These are phyloP conservation scores for Palythoa grandis DNA, from an alignment of 92 coral and sea anemone species.

Conservation along the genomic window DNA sequence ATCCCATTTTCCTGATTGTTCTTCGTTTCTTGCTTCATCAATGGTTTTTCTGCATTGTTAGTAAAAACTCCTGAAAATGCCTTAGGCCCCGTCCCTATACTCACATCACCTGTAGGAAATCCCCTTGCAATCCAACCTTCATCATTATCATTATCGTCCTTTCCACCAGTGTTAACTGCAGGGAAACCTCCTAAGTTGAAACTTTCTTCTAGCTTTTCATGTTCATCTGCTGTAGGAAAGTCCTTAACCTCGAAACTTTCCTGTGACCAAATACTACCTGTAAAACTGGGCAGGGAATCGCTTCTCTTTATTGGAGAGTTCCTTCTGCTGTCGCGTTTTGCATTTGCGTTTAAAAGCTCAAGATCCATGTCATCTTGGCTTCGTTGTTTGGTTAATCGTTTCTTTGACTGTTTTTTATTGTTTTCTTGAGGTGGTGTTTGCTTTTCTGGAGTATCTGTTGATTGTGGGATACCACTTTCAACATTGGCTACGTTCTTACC, in stretches of 20 bases:
- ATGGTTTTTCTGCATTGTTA: not conserved
- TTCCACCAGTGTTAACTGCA: constrained; percentile 41
- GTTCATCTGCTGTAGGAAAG: constrained; percentile 35
- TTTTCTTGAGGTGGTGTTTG: not conserved
- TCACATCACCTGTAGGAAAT: constrained; percentile 85
- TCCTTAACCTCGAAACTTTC: constrained; percentile 67
- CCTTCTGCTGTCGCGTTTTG: constrained; percentile 35
- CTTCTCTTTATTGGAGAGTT: constrained; percentile 55
- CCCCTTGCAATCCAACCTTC: constrained; percentile 75
- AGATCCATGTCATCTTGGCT: constrained; percentile 63
- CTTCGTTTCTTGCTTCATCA: not conserved
- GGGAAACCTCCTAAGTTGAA: constrained; percentile 43
- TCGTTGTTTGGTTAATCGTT: constrained; percentile 40
- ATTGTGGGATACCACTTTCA: not conserved
- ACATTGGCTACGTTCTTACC: not conserved
- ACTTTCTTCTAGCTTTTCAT: constrained; percentile 44
- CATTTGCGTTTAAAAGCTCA: not conserved
- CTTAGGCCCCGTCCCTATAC: constrained; percentile 27
- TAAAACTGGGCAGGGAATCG: constrained; percentile 79
- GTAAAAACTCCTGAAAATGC: constrained; percentile 8
- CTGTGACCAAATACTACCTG: constrained; percentile 89
- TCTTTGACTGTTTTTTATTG: not conserved
- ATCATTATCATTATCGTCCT: constrained; percentile 52
- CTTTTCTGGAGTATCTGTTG: not conserved
- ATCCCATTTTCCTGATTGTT: not conserved